These are phyloP conservation scores for Puntigrus tetrazona DNA, from an alignment of 2,113 vertebrate species.

Conservation along the genomic window DNA sequence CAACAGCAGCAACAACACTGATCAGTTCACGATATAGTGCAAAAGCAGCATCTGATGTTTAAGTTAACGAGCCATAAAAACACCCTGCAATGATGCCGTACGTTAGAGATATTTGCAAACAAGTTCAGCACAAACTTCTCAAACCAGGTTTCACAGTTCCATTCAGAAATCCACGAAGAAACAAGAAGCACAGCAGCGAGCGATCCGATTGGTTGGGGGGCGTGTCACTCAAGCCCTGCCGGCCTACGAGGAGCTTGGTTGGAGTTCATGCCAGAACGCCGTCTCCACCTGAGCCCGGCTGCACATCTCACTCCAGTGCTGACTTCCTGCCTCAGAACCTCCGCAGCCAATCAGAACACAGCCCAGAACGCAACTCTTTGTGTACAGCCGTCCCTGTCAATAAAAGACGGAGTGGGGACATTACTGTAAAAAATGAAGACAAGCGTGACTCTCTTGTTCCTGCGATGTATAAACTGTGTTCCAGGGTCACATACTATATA, in stretches of 20 bases:
- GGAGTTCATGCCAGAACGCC: constrained; percentile 76
- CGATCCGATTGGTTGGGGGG: neutral
- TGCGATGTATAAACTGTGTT: too few relatives aligned
- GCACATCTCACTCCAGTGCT: constrained; percentile 83
- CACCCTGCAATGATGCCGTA: neutral
- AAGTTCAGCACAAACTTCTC: neutral
- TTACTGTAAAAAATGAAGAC: neutral
- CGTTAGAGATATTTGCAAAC: neutral
- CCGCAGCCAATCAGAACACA: constrained; percentile 70
- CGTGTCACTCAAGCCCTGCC: neutral
- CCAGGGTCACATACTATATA: too few relatives aligned
- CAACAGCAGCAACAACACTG: neutral
- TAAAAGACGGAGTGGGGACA: neutral
- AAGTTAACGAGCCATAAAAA: neutral
- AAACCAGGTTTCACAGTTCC: neutral
- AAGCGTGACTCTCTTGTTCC: too few relatives aligned
- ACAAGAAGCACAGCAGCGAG: neutral
- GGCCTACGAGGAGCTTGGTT: constrained; percentile 51
- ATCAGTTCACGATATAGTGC: neutral
- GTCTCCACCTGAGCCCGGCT: constrained; percentile 74
- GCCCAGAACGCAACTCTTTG: constrained; percentile 74
- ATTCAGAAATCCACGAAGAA: neutral
- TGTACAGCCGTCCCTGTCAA: constrained; percentile 75
- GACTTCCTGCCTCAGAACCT: constrained; percentile 62
- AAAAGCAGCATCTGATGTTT: neutral